phyloP scores from a whole-genome alignment of 30 jellyfish, hydroid and myxozoan genomes.

The Rhopilema esculentum region DNA sequence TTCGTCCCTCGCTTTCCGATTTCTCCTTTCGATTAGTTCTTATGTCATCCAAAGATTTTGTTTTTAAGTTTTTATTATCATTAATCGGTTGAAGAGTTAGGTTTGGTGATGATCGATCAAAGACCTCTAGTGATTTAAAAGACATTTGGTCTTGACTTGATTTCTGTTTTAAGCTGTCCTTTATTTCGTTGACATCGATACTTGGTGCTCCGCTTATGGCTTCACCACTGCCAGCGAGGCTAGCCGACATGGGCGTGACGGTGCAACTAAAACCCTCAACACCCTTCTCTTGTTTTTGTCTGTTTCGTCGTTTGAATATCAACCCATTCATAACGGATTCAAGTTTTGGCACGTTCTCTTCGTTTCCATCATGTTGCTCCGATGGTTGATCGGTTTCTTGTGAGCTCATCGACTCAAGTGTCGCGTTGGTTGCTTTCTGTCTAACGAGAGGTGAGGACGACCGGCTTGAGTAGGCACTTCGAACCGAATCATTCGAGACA shows the following conservation, averaged over 20 bases:
- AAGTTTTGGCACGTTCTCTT: conserved; percentile 50
- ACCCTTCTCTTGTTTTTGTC: conserved; percentile 24
- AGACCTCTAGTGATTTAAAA: background rate
- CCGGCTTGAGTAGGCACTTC: conserved; percentile 53
- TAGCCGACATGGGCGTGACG: background rate
- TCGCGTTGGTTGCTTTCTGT: conserved; percentile 57
- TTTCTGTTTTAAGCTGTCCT: background rate
- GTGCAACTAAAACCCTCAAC: background rate
- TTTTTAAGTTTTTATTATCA: background rate
- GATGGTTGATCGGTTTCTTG: conserved; percentile 42
- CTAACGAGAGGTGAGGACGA: conserved; percentile 78
- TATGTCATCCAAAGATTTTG: conserved; percentile 47
- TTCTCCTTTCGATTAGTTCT: background rate
- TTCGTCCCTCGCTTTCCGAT: conserved; percentile 2
- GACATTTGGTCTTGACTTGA: background rate
- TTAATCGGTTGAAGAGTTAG: background rate
- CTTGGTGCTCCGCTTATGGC: background rate
- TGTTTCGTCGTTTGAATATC: conserved; percentile 53
- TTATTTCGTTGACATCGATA: background rate
- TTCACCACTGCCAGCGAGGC: background rate
- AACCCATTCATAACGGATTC: conserved; percentile 65
- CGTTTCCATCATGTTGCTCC: conserved; percentile 27
- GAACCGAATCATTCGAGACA: conserved; percentile 31
- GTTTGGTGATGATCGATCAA: conserved; percentile 12
- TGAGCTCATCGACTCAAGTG: conserved; percentile 50